These are phyloP conservation scores for Cheilosia urbana DNA, from an alignment of 2,888 invertebrate genomes.

Conservation along the genomic window DNA sequence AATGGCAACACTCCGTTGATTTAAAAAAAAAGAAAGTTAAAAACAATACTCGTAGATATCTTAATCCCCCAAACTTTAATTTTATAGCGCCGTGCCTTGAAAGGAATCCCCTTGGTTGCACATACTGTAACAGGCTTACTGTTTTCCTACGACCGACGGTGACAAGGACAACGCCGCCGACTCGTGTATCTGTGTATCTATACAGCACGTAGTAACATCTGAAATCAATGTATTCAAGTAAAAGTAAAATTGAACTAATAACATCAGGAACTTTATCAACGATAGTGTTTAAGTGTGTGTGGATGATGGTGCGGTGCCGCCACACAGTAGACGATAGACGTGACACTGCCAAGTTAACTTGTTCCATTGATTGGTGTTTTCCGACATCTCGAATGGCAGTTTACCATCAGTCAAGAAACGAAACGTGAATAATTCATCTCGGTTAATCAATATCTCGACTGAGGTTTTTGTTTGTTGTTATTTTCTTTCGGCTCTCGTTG, in stretches of 20 bases:
- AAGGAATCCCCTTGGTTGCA: too few species aligned
- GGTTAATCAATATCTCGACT: constrained; percentile 28
- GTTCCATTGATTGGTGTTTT: constrained; percentile 16
- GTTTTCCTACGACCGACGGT: background rate
- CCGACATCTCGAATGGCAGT: constrained; percentile 18
- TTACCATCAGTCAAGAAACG: constrained; percentile 16
- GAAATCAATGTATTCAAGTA: constrained; percentile 9
- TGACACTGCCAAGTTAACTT: constrained; percentile 5
- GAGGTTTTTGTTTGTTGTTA: constrained; percentile 28
- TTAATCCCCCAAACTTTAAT: too few species aligned
- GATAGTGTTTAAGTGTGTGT: background rate
- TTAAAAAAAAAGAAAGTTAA: too few species aligned
- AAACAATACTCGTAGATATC: too few species aligned
- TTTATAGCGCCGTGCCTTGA: too few species aligned
- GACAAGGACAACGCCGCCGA: background rate
- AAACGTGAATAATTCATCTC: constrained; percentile 33
- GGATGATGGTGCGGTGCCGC: background rate
- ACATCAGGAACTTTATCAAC: constrained; percentile 6
- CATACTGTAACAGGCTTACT: background rate
- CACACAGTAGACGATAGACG: background rate
- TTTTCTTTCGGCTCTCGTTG: background rate
- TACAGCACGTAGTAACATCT: background rate
- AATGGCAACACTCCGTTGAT: too few species aligned
- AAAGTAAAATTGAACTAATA: constrained; percentile 19
- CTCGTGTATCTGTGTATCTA: background rate